Evolutionary conservation across 1,140 invertebrate species (phyloP).

Genomic region (Caerostris extrusa): DNA sequence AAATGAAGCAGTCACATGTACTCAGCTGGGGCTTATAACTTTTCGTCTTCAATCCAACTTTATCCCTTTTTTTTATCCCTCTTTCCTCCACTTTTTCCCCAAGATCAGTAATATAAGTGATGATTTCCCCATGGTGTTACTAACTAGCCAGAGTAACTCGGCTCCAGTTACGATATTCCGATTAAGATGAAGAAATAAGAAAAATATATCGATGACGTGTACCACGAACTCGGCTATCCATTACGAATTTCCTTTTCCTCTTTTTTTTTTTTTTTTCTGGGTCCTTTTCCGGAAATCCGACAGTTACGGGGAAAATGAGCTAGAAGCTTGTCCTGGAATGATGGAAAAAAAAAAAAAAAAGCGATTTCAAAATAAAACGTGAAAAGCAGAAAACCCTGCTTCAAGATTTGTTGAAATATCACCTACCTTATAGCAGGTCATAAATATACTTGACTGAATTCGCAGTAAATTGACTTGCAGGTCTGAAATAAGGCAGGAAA

Average conservation of each 20-base stretch:
- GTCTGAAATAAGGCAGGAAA: not conserved
- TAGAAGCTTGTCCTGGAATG: not conserved
- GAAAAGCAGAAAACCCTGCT: not conserved
- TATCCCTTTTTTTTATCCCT: not conserved
- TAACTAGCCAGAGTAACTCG: not conserved
- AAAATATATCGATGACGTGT: slow-evolving; percentile 1
- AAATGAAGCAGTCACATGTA: not conserved
- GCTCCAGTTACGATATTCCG: slow-evolving; percentile 16
- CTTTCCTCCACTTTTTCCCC: too few species aligned
- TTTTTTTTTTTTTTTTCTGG: not conserved
- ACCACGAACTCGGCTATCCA: not conserved
- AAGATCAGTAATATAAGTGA: slow-evolving; percentile 1
- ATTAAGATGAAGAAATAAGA: slow-evolving; percentile 4
- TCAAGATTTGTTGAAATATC: not conserved
- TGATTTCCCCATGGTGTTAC: not conserved
- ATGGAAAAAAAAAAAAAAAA: not conserved
- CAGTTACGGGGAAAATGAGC: not conserved
- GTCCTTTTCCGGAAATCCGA: not conserved
- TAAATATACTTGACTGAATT: not conserved
- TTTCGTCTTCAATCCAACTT: not conserved
- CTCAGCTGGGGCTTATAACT: not conserved
- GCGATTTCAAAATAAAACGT: not conserved
- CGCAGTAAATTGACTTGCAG: not conserved
- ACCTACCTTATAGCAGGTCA: not conserved
- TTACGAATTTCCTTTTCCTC: not conserved